phyloP scores from a whole-genome alignment of 2,113 vertebrate genomes.

The Balaeniceps rex region DNA sequence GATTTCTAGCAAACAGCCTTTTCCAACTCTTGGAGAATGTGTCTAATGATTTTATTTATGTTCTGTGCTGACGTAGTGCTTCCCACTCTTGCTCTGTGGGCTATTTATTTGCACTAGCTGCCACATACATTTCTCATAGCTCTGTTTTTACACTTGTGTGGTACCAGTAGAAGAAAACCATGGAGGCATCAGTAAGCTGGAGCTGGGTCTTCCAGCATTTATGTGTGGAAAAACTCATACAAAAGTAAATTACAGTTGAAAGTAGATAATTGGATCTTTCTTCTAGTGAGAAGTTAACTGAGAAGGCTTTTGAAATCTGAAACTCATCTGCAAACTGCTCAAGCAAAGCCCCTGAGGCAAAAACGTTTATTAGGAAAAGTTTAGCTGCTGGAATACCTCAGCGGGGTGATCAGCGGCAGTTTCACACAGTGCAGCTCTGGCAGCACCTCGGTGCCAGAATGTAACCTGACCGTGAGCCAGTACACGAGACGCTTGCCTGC shows the following conservation, averaged over 20 bases:
- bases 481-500: accelerated
- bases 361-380: conserved; percentile 7
- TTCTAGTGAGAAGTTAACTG: conserved; percentile 1
- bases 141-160: background rate
- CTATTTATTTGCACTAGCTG: background rate
- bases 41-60: background rate
- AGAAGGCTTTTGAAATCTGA: conserved; percentile 53
- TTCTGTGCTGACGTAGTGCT: background rate
- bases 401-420: background rate
- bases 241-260: conserved; percentile 14
- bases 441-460: background rate
- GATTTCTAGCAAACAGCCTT: background rate
- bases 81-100: background rate
- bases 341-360: background rate
- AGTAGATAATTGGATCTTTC: conserved; percentile 39
- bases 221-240: background rate
- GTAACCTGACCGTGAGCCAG: background rate
- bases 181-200: background rate
- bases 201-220: background rate
- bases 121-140: background rate
- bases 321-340: background rate
- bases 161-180: background rate
- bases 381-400: conserved; percentile 17
- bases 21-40: background rate
- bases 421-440: background rate